These are phyloP conservation scores for Cirrhinus molitorella DNA, from an alignment of 2,797 vertebrate genomes.

Conservation along the genomic window DNA sequence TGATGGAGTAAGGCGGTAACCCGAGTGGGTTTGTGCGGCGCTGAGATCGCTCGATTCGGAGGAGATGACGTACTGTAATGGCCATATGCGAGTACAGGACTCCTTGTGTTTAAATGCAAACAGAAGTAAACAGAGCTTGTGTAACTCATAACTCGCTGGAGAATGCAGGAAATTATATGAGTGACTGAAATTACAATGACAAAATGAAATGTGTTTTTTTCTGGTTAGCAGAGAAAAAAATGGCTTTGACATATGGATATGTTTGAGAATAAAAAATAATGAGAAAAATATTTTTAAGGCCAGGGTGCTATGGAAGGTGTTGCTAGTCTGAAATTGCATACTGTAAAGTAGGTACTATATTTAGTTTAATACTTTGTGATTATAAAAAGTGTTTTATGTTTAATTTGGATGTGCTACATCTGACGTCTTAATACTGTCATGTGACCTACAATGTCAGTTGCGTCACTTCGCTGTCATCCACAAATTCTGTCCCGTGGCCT, in stretches of 20 bases:
- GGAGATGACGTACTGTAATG: conserved; percentile 27
- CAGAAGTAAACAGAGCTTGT: conserved; percentile 42
- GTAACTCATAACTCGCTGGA: conserved; percentile 6
- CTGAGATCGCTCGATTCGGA: conserved; percentile 45
- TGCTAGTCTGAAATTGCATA: not conserved
- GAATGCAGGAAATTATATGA: conserved; percentile 12
- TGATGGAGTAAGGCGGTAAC: conserved; percentile 68
- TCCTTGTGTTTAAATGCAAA: conserved; percentile 25
- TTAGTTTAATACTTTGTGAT: not conserved
- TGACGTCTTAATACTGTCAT: not conserved
- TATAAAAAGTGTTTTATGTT: not conserved
- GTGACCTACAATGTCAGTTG: not conserved
- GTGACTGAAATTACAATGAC: conserved; percentile 13
- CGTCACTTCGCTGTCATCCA: not conserved
- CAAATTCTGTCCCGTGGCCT: not conserved
- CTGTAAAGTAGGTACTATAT: not conserved
- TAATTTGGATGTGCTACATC: not conserved
- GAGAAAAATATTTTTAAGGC: not conserved
- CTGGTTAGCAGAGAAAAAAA: not conserved
- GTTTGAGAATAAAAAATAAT: not conserved
- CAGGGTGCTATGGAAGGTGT: not conserved
- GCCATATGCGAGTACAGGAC: not conserved
- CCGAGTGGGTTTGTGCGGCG: conserved; percentile 56
- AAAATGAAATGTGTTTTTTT: not conserved
- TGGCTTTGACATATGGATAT: not conserved